Conservation (phyloP, 92 coral and sea anemone species). For the Scolanthus callimorphus region DNA sequence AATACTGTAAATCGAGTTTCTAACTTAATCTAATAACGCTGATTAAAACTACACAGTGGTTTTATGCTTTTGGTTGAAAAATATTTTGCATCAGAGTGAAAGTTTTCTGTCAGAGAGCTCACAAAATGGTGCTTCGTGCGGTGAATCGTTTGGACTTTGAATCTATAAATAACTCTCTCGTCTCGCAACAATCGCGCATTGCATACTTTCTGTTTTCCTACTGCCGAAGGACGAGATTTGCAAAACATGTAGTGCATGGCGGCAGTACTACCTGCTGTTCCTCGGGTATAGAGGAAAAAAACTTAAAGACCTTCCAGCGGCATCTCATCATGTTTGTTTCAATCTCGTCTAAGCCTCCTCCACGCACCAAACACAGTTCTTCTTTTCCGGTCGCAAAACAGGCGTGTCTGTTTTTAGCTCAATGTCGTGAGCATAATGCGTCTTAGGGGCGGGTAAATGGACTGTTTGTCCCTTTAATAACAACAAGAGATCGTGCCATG, state of each 20-base stretch:
- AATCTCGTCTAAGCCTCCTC: background rate
- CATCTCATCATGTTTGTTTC: background rate
- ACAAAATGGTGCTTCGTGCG: no score
- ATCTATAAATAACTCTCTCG: no score
- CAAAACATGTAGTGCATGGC: background rate
- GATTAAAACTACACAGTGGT: no score
- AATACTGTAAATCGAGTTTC: no score
- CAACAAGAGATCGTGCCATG: slow-evolving; percentile 49
- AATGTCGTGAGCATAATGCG: slow-evolving; percentile 30
- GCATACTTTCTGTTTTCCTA: no score
- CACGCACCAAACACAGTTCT: background rate
- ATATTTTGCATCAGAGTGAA: no score
- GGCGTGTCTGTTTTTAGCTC: background rate
- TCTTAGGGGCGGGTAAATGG: slow-evolving; percentile 42
- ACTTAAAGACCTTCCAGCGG: background rate
- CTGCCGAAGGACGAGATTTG: background rate
- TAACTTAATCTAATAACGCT: no score
- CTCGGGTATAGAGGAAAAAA: background rate
- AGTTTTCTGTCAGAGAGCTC: no score
- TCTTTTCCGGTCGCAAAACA: background rate
- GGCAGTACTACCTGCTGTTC: background rate
- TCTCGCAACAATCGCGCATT: no score
- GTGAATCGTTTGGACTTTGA: no score
- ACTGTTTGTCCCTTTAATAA: slow-evolving; percentile 50
- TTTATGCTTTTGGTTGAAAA: no score